Evolutionary conservation across 2,797 vertebrate genomes (phyloP).

Genomic region (Sebastes steindachneri): DNA sequence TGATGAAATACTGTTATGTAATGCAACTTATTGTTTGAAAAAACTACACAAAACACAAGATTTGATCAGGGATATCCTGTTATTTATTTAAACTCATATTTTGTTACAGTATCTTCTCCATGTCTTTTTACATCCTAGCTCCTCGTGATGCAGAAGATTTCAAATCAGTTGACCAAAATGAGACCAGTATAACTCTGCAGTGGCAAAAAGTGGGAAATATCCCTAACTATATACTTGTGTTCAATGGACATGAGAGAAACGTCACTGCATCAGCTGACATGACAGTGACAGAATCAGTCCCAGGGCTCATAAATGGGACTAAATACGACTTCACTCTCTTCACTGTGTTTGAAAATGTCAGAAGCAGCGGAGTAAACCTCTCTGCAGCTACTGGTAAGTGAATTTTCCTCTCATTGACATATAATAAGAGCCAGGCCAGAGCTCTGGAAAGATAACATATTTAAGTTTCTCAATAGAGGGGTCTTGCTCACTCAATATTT

Average conservation of each 20-base stretch:
- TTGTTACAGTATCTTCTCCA: too few relatives aligned
- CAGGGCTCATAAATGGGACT: not conserved
- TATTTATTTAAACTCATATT: too few relatives aligned
- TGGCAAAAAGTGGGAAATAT: constrained; percentile 37
- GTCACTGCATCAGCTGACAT: not conserved
- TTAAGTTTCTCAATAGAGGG: too few relatives aligned
- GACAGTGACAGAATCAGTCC: not conserved
- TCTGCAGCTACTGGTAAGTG: constrained; percentile 45
- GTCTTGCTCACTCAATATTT: not conserved
- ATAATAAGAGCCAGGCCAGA: too few relatives aligned
- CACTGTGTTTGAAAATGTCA: constrained; percentile 1
- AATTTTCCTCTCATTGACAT: too few relatives aligned
- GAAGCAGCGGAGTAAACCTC: constrained; percentile 35
- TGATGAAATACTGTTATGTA: too few relatives aligned
- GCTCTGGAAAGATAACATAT: too few relatives aligned
- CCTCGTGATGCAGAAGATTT: rapidly evolving
- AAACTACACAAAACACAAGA: too few relatives aligned
- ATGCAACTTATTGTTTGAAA: too few relatives aligned
- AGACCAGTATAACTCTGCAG: constrained; percentile 49
- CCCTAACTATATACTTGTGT: not conserved
- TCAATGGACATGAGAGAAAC: rapidly evolving
- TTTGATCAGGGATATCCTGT: too few relatives aligned
- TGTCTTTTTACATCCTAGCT: too few relatives aligned
- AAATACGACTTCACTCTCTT: constrained; percentile 39
- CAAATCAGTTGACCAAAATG: not conserved